These are phyloP conservation scores for Netelia melanura DNA, from an alignment of 2,888 invertebrate genomes.

Conservation along the genomic window DNA sequence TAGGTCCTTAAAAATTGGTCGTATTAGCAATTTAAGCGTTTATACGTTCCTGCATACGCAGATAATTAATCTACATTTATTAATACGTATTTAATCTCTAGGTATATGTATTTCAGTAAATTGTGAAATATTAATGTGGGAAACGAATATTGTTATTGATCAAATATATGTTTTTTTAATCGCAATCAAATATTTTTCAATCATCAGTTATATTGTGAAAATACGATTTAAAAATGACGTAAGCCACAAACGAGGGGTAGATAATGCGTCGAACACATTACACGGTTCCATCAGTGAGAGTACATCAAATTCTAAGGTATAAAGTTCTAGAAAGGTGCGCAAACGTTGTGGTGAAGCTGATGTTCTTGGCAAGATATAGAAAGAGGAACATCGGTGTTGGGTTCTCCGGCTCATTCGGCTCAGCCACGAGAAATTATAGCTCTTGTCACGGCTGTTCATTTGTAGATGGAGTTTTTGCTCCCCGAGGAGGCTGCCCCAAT, in stretches of 20 bases:
- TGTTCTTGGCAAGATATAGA: conserved; percentile 53
- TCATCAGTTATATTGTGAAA: background rate
- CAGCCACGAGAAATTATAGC: conserved; percentile 88
- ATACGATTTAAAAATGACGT: background rate
- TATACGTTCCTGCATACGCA: too few relatives aligned
- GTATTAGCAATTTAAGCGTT: too few relatives aligned
- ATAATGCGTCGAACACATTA: background rate
- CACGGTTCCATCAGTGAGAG: background rate
- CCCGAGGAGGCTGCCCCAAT: conserved; percentile 88
- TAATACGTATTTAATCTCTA: too few relatives aligned
- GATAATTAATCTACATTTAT: too few relatives aligned
- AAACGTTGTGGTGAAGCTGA: conserved; percentile 13
- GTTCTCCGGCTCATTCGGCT: conserved; percentile 76
- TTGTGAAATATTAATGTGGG: too few relatives aligned
- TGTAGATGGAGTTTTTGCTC: conserved; percentile 90
- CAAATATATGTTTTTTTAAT: too few relatives aligned
- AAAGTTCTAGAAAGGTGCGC: conserved; percentile 34
- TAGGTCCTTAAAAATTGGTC: background rate
- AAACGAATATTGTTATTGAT: too few relatives aligned
- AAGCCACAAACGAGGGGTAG: too few relatives aligned
- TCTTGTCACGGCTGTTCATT: conserved; percentile 90
- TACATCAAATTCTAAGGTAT: conserved; percentile 22
- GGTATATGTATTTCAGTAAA: too few relatives aligned
- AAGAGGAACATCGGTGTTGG: conserved; percentile 60
- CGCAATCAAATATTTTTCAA: background rate